These are phyloP conservation scores for Beroe forskalii DNA, from an alignment of 37 sponge, comb jelly and placozoan species.

Conservation along the genomic window DNA sequence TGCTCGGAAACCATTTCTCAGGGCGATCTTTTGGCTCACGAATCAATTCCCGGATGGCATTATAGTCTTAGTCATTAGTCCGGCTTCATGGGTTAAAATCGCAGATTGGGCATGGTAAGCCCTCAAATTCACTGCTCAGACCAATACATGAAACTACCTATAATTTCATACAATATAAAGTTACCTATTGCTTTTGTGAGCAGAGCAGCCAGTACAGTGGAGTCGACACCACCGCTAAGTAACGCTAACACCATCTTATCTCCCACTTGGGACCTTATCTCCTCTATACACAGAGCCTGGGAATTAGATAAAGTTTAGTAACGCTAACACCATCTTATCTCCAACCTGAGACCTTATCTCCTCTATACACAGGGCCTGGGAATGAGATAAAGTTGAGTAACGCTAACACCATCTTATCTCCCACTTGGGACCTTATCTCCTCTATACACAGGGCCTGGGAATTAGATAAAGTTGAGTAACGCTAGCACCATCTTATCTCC, in stretches of 20 bases:
- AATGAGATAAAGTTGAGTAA: conserved; percentile 66
- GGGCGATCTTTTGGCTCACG: too few relatives aligned
- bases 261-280: conserved; percentile 72
- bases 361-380: conserved; percentile 68
- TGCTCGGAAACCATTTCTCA: too few relatives aligned
- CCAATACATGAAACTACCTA: too few relatives aligned
- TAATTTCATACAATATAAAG: too few relatives aligned
- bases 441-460: conserved; percentile 68
- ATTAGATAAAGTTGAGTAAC: conserved; percentile 66
- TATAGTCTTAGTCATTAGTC: too few relatives aligned
- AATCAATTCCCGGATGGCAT: too few relatives aligned
- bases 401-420: conserved; percentile 75
- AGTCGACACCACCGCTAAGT: conserved; percentile 95
- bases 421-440: conserved; percentile 71
- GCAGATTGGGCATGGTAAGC: too few relatives aligned
- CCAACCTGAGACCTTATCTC: conserved; percentile 73
- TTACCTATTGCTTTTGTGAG: conserved; percentile 69
- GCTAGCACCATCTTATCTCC: conserved; percentile 77
- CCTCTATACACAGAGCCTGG: conserved; percentile 69
- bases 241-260: conserved; percentile 77
- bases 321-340: conserved; percentile 74
- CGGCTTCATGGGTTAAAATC: too few relatives aligned
- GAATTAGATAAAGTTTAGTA: conserved; percentile 51
- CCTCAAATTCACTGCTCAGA: too few relatives aligned
- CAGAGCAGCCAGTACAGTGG: conserved; percentile 86